A percentile compares a stretch with the other conserved stretches of the same genome.
Evolutionary conservation across 2,113 vertebrate genomes (phyloP).

Genomic region (Microcebus lehilahytsara): DNA sequence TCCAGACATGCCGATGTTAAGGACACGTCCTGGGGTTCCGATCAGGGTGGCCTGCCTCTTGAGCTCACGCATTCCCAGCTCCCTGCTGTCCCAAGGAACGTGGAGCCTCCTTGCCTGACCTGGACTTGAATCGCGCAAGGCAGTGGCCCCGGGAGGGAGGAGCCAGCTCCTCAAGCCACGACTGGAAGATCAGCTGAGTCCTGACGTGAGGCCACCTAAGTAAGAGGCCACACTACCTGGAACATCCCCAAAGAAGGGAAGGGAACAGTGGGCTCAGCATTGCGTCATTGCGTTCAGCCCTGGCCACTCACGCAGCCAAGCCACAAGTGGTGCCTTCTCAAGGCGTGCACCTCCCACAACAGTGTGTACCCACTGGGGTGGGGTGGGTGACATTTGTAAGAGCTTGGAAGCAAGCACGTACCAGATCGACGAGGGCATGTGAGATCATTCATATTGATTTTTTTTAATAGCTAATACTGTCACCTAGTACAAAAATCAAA

Average conservation of each 20-base stretch:
- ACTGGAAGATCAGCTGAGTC: not conserved
- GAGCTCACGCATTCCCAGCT: fast-evolving
- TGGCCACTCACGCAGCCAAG: not conserved
- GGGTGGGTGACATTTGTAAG: not conserved
- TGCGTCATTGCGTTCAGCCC: no score
- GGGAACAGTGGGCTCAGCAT: not conserved
- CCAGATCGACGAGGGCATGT: not conserved
- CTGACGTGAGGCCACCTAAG: not conserved
- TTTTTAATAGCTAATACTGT: not conserved
- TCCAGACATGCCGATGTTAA: not conserved
- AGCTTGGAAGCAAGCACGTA: not conserved
- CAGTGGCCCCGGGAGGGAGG: not conserved
- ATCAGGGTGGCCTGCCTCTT: not conserved
- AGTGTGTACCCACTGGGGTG: not conserved
- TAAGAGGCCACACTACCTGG: not conserved
- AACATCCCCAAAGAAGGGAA: not conserved
- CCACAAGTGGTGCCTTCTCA: not conserved
- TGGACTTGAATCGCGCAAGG: not conserved
- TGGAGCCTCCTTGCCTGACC: not conserved
- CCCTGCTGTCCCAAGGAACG: no score
- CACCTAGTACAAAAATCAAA: not conserved
- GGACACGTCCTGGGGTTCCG: not conserved
- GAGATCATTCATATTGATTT: no score
- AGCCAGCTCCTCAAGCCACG: not conserved
- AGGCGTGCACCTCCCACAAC: not conserved